Evolutionary conservation across 2,888 invertebrate species (phyloP), one percentile per base, ranked within the genome.

Genomic region (Plemyria rubiginata): DNA sequence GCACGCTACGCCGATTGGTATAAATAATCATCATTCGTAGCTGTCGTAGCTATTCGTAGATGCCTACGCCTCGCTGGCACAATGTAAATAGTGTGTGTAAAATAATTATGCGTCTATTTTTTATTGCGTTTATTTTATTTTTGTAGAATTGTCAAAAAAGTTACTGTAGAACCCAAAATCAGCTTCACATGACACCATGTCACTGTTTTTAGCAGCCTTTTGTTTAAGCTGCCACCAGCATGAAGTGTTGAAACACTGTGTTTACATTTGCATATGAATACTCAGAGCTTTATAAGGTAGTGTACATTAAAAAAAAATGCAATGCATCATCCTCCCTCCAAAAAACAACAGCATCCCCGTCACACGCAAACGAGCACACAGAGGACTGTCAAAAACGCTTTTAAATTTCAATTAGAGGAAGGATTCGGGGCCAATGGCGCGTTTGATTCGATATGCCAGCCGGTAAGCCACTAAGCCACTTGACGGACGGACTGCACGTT

Each of bases 401-500:
- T 81, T 81, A 83, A 83, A 84, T 81, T 82, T 83, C 84, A 84
- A 84, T 84, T 84, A 83, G 82, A 78, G 79, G 73, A 73, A 74
- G 82, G 81, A 77, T 83, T 80, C 71, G 72, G 58, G 72, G 71
- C 72, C 84, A 82, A 84, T 83, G 82, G 82, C 72, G 81, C 85
- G 83, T 76, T 80, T 84, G 81, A 85, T 81, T 79, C 78, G 74
- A 75, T 72, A 72, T 75, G 76, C 76, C 76, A 77, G 69, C 75
- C 74, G 72, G 74, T 76, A 78, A 82, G 77, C 80, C 79, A 72
- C 74, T 84, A 84, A 84, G 82, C 82, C 73, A 73, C 57, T 71
- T 75, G 79, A 75, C 78, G 75, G 82, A 77, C 77, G 74, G 77
- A 71, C 77, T 71, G 77, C 70, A 65, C 72, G 61, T 66, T 70